These are phyloP conservation scores for Cryptocephalus moraei DNA, from an alignment of 2,888 invertebrate genomes.

Conservation along the genomic window DNA sequence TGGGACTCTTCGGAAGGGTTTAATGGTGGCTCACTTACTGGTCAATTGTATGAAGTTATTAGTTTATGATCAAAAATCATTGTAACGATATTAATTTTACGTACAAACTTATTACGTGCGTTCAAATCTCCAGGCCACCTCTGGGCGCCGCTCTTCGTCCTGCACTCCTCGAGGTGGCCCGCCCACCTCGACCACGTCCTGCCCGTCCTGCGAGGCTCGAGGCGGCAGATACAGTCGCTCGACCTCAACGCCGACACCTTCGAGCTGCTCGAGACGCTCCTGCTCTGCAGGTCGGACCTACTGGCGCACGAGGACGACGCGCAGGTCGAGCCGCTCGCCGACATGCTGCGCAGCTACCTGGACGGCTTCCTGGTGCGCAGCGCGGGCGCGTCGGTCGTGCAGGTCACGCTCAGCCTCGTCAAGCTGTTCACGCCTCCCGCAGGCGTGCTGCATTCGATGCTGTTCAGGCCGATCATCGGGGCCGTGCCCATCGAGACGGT, in stretches of 20 bases:
- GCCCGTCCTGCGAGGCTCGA: slow-evolving; percentile 23
- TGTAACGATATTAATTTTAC: too few species aligned
- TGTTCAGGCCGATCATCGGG: slow-evolving; percentile 37
- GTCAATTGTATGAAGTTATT: too few species aligned
- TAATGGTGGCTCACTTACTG: too few species aligned
- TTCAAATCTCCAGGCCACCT: slow-evolving; percentile 34
- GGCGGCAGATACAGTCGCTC: slow-evolving; percentile 20
- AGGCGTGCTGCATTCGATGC: slow-evolving; percentile 22
- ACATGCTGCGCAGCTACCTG: slow-evolving; percentile 17
- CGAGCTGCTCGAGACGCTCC: slow-evolving; percentile 29
- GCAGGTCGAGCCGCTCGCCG: slow-evolving; percentile 20
- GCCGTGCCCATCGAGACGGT: slow-evolving; percentile 35
- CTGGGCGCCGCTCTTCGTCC: slow-evolving; percentile 50
- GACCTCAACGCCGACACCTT: slow-evolving; percentile 24
- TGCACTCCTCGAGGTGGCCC: slow-evolving; percentile 49
- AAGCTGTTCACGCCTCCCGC: slow-evolving; percentile 27
- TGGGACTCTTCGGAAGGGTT: too few species aligned
- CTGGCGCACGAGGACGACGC: slow-evolving; percentile 18
- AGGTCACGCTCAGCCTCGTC: slow-evolving; percentile 18
- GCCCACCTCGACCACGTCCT: slow-evolving; percentile 36
- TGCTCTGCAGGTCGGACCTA: slow-evolving; percentile 31
- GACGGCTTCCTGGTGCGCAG: slow-evolving; percentile 19
- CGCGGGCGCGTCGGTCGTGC: slow-evolving; percentile 18
- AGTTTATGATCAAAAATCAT: too few species aligned
- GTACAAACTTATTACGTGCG: too few species aligned